Conservation (phyloP, 2,113 vertebrate genomes). For the Brienomyrus longianalis region DNA sequence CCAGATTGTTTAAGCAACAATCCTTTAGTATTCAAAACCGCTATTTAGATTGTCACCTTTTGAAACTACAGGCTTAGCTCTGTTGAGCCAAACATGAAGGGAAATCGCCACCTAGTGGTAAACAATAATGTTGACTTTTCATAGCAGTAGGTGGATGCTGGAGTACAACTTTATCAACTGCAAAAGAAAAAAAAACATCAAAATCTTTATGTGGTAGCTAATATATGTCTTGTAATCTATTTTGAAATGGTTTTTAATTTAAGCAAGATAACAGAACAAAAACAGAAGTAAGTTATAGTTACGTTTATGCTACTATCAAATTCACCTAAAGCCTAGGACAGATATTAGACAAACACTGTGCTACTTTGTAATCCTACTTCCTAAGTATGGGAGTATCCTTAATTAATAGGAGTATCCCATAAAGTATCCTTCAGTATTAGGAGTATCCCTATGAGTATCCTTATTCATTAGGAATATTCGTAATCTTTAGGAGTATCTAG, state of each 20-base stretch:
- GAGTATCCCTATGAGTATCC: neutral
- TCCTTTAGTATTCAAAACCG: neutral
- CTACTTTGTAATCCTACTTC: no score
- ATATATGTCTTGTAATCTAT: neutral
- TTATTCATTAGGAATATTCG: neutral
- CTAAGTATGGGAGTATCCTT: neutral
- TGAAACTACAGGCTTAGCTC: neutral
- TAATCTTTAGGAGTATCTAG: neutral
- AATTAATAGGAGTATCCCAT: no score
- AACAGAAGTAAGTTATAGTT: neutral
- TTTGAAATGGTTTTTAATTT: neutral
- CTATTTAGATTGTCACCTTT: neutral
- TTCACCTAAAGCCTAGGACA: neutral
- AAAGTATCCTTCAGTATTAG: neutral
- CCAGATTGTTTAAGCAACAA: no score
- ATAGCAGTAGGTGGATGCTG: neutral
- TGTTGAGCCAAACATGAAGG: neutral
- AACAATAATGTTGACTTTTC: neutral
- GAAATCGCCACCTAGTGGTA: constrained; percentile 6
- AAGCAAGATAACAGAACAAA: neutral
- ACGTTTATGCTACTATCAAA: neutral
- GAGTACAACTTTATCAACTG: neutral
- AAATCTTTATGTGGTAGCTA: neutral
- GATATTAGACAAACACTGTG: neutral
- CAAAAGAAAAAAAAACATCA: neutral